phyloP scores from a whole-genome alignment of 2,888 invertebrate species.

The Cephus nigrinus region DNA sequence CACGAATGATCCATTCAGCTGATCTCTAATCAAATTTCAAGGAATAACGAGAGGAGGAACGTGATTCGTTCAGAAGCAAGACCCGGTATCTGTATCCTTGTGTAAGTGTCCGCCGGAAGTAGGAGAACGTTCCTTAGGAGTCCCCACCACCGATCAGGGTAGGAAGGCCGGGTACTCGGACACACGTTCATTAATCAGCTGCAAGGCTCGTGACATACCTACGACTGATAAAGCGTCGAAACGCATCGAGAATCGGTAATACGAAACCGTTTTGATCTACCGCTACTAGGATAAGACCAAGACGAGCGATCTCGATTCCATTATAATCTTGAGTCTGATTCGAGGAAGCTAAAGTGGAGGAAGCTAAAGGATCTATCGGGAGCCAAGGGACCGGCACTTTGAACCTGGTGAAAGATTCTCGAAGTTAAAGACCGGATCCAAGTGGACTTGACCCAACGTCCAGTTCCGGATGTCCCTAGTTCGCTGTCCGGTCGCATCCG shows the following conservation, averaged over 20 bases:
- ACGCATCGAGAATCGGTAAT: slow-evolving; percentile 12
- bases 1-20: not conserved
- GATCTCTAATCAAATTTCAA: not conserved
- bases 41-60: not conserved
- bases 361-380: not conserved
- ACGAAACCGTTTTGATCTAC: slow-evolving; percentile 7
- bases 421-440: not conserved
- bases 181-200: slow-evolving; percentile 15
- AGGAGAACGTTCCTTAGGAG: slow-evolving; percentile 16
- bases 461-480: not conserved
- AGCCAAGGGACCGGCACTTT: not conserved
- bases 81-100: not conserved
- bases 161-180: slow-evolving; percentile 12
- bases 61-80: not conserved
- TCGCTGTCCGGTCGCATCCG: not conserved
- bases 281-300: not conserved
- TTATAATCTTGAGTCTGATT: not conserved
- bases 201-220: slow-evolving; percentile 6
- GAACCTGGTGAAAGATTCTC: not conserved
- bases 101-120: slow-evolving; percentile 24
- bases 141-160: slow-evolving; percentile 3
- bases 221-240: slow-evolving; percentile 1
- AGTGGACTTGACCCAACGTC: not conserved
- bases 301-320: not conserved
- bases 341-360: not conserved